Conservation (phyloP, 2,113 vertebrate species). For the Elaphurus davidianus region DNA sequence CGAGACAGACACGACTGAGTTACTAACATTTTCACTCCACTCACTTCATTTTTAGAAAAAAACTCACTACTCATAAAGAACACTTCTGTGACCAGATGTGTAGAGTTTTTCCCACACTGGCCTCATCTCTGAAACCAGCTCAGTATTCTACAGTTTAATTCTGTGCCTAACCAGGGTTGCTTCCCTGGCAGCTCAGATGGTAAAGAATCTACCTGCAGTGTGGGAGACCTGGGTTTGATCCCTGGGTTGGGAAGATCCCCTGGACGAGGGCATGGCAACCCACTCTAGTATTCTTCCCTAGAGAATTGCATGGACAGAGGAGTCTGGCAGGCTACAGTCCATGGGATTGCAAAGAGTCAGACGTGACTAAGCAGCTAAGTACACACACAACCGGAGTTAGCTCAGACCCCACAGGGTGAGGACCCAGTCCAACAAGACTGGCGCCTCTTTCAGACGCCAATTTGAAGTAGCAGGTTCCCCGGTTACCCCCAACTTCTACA, state of each 20-base stretch:
- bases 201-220: background rate
- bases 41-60: background rate
- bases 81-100: background rate
- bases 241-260: background rate
- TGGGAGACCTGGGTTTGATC: background rate
- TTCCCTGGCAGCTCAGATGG: background rate
- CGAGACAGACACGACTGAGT: background rate
- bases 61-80: background rate
- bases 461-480: background rate
- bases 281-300: background rate
- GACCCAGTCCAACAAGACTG: background rate
- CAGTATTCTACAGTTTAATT: background rate
- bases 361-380: accelerated
- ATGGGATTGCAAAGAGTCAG: background rate
- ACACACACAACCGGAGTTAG: background rate
- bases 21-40: background rate
- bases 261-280: background rate
- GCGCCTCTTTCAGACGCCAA: background rate
- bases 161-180: background rate
- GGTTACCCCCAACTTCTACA: background rate
- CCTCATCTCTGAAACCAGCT: background rate
- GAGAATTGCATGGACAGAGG: background rate
- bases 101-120: background rate
- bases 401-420: background rate
- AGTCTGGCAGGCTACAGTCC: background rate